These are phyloP conservation scores for Pelosia muscerda DNA, from an alignment of 2,888 invertebrate species.

Conservation along the genomic window DNA sequence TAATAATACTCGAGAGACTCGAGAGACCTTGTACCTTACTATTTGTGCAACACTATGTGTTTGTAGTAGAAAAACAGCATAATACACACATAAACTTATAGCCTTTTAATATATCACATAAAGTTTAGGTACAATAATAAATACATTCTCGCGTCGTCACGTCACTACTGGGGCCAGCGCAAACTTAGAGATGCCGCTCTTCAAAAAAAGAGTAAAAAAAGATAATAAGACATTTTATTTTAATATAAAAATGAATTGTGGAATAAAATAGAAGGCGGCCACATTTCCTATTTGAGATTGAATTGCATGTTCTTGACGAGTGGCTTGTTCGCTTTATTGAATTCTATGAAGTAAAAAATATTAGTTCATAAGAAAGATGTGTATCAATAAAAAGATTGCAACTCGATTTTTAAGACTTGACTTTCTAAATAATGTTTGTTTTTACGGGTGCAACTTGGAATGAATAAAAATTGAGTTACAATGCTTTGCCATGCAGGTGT, in stretches of 20 bases:
- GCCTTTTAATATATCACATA: slow-evolving; percentile 80
- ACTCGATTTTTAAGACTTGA: slow-evolving; percentile 1
- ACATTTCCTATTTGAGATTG: slow-evolving; percentile 67
- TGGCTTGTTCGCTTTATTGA: slow-evolving; percentile 69
- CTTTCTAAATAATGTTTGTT: neutral
- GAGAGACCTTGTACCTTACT: slow-evolving; percentile 28
- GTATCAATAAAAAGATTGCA: neutral
- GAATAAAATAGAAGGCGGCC: slow-evolving; percentile 63
- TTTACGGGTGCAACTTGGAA: neutral
- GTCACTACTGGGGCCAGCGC: slow-evolving; percentile 67
- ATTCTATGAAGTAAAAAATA: slow-evolving; percentile 5
- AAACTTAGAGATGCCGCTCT: slow-evolving; percentile 59
- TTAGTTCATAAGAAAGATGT: neutral
- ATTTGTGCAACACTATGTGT: slow-evolving; percentile 51
- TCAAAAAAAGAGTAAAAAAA: slow-evolving; percentile 49
- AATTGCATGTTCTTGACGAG: slow-evolving; percentile 49
- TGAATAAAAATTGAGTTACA: neutral
- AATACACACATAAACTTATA: slow-evolving; percentile 71
- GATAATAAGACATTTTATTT: slow-evolving; percentile 55
- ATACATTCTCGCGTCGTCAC: slow-evolving; percentile 62
- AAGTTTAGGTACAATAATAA: slow-evolving; percentile 71
- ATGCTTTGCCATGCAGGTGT: neutral
- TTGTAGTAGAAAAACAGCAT: slow-evolving; percentile 57
- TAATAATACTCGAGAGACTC: slow-evolving; percentile 37
- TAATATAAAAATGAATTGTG: slow-evolving; percentile 42